Percentiles rank a stretch among this genome's conserved stretches.
phyloP scores from a whole-genome alignment of 2,113 vertebrate genomes.

The Phoenicopterus ruber region DNA sequence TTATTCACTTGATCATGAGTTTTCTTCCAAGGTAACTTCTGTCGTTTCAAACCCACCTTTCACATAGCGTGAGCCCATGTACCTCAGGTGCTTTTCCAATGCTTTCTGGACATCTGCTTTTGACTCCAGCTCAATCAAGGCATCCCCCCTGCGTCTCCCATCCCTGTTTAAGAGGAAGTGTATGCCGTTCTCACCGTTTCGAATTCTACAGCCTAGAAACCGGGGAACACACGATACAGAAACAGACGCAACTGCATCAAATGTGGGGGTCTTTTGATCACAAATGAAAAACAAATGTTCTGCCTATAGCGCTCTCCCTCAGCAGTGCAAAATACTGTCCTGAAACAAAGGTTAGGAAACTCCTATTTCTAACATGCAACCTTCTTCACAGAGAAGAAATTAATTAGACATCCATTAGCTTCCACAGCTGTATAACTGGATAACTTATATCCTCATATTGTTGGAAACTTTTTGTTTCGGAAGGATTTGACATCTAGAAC shows the following conservation, averaged over 20 bases:
- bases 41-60: constrained; percentile 77
- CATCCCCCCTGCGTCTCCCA: constrained; percentile 85
- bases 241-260: neutral
- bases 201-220: constrained; percentile 84
- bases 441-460: fast-evolving
- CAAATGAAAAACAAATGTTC: neutral
- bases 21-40: fast-evolving
- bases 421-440: neutral
- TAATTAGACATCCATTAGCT: neutral
- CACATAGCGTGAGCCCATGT: constrained; percentile 89
- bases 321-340: neutral
- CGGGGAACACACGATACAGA: neutral
- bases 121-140: constrained; percentile 89
- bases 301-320: neutral
- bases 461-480: neutral
- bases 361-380: fast-evolving
- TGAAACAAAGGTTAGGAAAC: neutral
- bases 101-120: constrained; percentile 87
- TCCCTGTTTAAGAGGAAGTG: constrained; percentile 82
- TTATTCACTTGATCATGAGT: fast-evolving
- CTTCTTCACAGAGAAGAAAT: neutral
- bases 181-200: constrained; percentile 82
- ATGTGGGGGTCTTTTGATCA: fast-evolving
- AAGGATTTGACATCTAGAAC: neutral
- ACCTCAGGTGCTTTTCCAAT: constrained; percentile 87